These are phyloP conservation scores for Cephalotes varians DNA, from an alignment of 2,888 invertebrate genomes.

Conservation along the genomic window DNA sequence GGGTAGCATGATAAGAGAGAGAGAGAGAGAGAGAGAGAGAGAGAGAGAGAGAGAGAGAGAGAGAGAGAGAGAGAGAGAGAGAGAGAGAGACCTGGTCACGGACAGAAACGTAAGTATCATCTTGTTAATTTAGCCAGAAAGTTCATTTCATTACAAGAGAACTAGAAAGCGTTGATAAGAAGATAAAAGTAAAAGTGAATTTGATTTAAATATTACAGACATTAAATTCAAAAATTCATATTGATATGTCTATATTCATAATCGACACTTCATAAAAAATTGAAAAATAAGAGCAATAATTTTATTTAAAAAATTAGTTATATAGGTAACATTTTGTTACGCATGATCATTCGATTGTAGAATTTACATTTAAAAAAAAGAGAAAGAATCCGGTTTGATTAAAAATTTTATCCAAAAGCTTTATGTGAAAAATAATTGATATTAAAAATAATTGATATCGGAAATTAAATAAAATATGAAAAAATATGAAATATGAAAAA, in stretches of 20 bases:
- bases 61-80: constrained; percentile 48
- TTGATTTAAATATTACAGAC: not conserved
- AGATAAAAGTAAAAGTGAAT: not conserved
- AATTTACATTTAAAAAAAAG: constrained; percentile 3
- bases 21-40: too few species aligned
- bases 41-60: constrained; percentile 54
- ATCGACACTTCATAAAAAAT: not conserved
- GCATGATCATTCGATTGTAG: not conserved
- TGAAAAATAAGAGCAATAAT: not conserved
- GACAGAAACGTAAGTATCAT: constrained; percentile 4
- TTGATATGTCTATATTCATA: not conserved
- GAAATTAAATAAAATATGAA: not conserved
- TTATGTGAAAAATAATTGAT: not conserved
- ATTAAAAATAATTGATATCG: not conserved
- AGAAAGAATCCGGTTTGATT: not conserved
- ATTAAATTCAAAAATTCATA: not conserved
- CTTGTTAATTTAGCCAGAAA: not conserved
- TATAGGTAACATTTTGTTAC: not conserved
- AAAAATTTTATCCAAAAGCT: not conserved
- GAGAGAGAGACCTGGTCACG: constrained; percentile 71
- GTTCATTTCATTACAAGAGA: not conserved
- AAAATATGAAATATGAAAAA: constrained; percentile 4
- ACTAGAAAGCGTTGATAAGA: not conserved
- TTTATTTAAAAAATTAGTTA: not conserved
- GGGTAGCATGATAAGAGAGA: constrained; percentile 70